Base-by-base conservation (phyloP, 2,113 vertebrate species). In the Bagarius yarrelli region DNA sequence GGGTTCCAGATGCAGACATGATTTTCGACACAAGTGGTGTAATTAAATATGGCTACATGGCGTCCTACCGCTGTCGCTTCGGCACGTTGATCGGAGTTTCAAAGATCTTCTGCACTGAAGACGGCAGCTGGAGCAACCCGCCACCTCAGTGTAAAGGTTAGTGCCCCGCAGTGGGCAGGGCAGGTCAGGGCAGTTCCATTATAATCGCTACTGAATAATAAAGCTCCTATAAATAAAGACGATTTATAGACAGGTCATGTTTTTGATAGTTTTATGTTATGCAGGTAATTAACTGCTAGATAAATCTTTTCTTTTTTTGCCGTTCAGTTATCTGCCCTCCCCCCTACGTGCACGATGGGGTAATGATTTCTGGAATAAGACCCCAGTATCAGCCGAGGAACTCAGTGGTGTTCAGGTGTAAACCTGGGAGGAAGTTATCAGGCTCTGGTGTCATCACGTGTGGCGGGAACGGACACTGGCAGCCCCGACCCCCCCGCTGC, bases 71-170 rank as follows among this genome's bases (percentile, higher is more conserved):
- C 0, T 93, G 92, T 70, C 84, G 0, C 0, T 5, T 0, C 6
- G 92, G 91, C 6, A 67, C 52, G 1, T 83, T 92, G 0, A 40
- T 81, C 11, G 93, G 92, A 18, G 13, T 25, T 0, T 74, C 13
- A 0, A 78, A 87, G 14, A 86, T 94, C 3, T 76, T 86, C 87
- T 93, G 92, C 63, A 92, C 88, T 0, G 0, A 84, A 34, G 4
- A 88, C 0, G 92, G 92, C 32, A 92, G 76, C 0, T 94, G 93
- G 93, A 93, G 85, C 6, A 0, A 76, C 1, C 57, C 86, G 1
- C 81, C 86, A 27, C 91, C 91, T 3, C 4, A n/a, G 15, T 94
- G 93, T 86, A 76, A 23, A 91, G 92, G 93, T 93, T 75, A 13
- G 47, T 23, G 53, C 9, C 3, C 36, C 36, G 36, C 36, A 6